Evolutionary conservation across 2,888 invertebrate genomes (phyloP).

Genomic region (Eueremaeus valkanovi): DNA sequence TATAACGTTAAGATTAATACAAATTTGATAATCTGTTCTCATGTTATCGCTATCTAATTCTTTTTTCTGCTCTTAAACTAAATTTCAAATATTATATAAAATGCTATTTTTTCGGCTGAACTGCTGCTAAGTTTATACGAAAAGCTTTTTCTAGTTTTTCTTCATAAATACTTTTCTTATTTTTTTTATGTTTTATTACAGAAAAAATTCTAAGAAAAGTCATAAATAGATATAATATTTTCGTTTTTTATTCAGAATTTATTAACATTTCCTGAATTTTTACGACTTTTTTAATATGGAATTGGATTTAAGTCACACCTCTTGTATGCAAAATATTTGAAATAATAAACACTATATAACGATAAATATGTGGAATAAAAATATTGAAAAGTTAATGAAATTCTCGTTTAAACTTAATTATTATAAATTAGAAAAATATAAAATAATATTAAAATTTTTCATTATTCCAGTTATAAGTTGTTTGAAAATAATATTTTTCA

Average conservation of each 20-base stretch:
- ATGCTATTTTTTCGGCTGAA: too few species aligned
- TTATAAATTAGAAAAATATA: background rate
- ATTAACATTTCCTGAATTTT: background rate
- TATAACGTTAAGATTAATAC: background rate
- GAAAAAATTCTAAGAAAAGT: background rate
- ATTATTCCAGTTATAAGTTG: too few species aligned
- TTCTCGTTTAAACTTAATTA: background rate
- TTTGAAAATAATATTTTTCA: too few species aligned
- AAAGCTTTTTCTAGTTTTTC: too few species aligned
- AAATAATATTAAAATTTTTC: too few species aligned
- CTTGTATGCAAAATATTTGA: background rate
- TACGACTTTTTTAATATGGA: background rate
- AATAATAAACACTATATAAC: background rate
- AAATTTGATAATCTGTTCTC: conserved; percentile 4
- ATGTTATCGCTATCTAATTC: background rate
- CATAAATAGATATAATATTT: background rate
- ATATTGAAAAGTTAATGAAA: background rate
- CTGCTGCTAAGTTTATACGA: too few species aligned
- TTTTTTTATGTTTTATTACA: background rate
- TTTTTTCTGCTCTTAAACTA: background rate
- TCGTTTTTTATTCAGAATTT: background rate
- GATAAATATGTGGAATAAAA: background rate
- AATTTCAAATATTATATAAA: background rate
- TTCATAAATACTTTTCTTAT: too few species aligned
- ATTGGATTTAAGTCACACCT: background rate